phyloP scores from a whole-genome alignment of 2,113 vertebrate species.

The Tachysurus vachellii region DNA sequence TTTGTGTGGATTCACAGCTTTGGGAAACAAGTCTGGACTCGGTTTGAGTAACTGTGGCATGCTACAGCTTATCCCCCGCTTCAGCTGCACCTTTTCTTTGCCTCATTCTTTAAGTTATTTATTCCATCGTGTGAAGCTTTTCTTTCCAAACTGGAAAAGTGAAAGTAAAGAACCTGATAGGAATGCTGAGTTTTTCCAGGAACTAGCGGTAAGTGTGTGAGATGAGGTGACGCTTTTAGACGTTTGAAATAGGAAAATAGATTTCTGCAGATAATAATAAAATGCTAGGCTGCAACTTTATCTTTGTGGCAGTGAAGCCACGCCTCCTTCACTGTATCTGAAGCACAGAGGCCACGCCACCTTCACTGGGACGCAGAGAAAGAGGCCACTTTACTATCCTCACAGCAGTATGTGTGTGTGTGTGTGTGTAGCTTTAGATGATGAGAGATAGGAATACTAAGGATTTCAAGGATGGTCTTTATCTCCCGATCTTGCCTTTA shows the following conservation, averaged over 20 bases:
- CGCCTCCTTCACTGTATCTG: neutral
- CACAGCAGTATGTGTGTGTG: neutral
- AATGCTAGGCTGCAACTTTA: neutral
- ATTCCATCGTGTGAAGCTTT: neutral
- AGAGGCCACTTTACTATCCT: neutral
- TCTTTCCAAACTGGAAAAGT: neutral
- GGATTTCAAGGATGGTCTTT: neutral
- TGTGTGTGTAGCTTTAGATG: neutral
- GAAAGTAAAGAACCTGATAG: neutral
- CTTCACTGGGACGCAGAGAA: neutral
- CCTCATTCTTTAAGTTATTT: neutral
- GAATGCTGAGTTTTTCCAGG: neutral
- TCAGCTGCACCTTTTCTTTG: neutral
- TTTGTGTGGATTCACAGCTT: conserved; percentile 17
- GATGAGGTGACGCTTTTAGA: neutral
- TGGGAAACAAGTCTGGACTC: conserved; percentile 5
- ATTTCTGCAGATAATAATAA: too few relatives aligned
- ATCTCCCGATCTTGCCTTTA: conserved; percentile 18
- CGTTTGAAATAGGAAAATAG: too few relatives aligned
- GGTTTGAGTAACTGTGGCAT: neutral
- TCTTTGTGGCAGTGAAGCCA: neutral
- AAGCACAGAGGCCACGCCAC: neutral
- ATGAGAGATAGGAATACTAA: conserved; percentile 11
- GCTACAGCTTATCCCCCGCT: conserved; percentile 22
- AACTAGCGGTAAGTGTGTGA: neutral